A percentile compares a stretch with the other conserved stretches of the same genome.
Evolutionary conservation across 2,797 vertebrate genomes (phyloP).

Genomic region (Scolopax rusticola): DNA sequence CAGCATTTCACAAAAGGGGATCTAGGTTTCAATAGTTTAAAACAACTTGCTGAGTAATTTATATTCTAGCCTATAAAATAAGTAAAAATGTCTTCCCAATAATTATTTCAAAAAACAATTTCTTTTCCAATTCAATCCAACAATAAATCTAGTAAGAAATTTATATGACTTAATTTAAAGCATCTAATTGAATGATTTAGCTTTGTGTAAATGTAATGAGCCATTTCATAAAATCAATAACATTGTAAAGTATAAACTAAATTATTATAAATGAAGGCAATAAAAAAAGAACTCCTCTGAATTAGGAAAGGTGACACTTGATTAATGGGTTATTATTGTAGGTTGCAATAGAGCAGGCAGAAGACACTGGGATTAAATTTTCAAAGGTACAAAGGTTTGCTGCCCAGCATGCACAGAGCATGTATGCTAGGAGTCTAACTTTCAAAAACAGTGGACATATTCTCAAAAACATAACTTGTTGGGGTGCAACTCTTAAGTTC

Average conservation of each 20-base stretch:
- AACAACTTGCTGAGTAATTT: not conserved
- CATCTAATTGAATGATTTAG: conserved; percentile 74
- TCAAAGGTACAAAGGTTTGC: not conserved
- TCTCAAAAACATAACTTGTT: not conserved
- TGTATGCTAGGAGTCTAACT: not conserved
- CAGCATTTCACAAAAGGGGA: not conserved
- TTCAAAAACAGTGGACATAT: fast-evolving
- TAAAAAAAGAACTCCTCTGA: conserved; percentile 64
- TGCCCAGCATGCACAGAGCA: not conserved
- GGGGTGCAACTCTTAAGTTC: fast-evolving
- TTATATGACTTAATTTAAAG: conserved; percentile 70
- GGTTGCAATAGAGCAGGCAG: conserved; percentile 26
- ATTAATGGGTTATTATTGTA: conserved; percentile 62
- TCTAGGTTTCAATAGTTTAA: not conserved
- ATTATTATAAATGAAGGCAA: conserved; percentile 75
- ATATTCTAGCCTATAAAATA: not conserved
- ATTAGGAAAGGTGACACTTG: conserved; percentile 54
- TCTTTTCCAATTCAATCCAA: conserved; percentile 56
- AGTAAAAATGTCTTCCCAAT: conserved; percentile 17
- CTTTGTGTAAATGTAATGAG: conserved; percentile 72
- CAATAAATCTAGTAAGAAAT: conserved; percentile 56
- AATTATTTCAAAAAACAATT: conserved; percentile 52
- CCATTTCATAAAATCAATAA: conserved; percentile 77
- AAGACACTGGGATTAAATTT: not conserved
- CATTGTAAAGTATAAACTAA: conserved; percentile 73